Conservation (phyloP, 2,797 vertebrate species). For the Paramormyrops hopkinsi region DNA sequence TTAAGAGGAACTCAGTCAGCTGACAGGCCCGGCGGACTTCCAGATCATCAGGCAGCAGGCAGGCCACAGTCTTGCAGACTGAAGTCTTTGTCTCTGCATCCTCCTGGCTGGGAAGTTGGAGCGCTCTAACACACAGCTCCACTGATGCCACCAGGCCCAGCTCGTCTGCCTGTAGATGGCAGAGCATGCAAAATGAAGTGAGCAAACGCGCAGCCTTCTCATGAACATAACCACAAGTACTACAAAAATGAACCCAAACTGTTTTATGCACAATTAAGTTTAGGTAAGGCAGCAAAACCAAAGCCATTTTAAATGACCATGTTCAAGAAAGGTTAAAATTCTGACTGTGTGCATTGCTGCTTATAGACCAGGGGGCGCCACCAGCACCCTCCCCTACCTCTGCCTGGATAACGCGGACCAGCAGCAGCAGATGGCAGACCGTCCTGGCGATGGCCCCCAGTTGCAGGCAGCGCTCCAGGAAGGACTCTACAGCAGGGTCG, state of each 20-base stretch:
- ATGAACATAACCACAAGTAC: background rate
- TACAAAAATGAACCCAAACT: background rate
- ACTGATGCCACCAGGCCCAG: slow-evolving; percentile 81
- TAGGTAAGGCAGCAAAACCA: background rate
- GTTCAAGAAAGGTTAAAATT: background rate
- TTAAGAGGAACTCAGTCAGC: slow-evolving; percentile 89
- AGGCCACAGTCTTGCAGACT: slow-evolving; percentile 87
- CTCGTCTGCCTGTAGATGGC: slow-evolving; percentile 68
- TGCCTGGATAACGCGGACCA: slow-evolving; percentile 88
- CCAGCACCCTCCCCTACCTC: slow-evolving; percentile 65
- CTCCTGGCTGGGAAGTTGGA: slow-evolving; percentile 84
- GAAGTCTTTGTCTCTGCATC: slow-evolving; percentile 81
- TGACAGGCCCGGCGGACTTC: slow-evolving; percentile 91
- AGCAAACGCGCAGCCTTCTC: background rate
- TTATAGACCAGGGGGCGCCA: background rate
- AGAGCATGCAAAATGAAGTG: background rate
- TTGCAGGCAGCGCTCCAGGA: slow-evolving; percentile 93
- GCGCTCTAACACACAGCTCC: slow-evolving; percentile 88
- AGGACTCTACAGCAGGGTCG: slow-evolving; percentile 81
- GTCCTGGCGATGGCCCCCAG: slow-evolving; percentile 95
- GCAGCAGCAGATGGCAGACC: slow-evolving; percentile 85
- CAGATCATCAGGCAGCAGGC: slow-evolving; percentile 85
- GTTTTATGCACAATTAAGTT: background rate
- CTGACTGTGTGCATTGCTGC: background rate
- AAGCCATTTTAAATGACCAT: background rate